These are phyloP conservation scores for Calvadosia cruxmelitensis DNA, from an alignment of 30 jellyfish, hydroid and myxozoan species.

Conservation along the genomic window DNA sequence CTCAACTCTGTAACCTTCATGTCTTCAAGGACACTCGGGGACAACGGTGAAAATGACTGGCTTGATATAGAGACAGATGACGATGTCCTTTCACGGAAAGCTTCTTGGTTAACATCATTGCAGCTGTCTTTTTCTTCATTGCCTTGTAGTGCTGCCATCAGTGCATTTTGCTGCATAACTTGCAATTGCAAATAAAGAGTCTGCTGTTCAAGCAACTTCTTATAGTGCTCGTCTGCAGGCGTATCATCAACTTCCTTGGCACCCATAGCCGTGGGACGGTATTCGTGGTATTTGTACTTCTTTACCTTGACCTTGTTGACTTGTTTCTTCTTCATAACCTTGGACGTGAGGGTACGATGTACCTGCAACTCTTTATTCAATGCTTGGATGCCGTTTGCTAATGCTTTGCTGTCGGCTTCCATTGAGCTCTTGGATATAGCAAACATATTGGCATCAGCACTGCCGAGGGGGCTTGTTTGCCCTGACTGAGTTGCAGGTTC, in stretches of 20 bases:
- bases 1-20: conserved; percentile 70
- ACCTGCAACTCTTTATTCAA: neutral
- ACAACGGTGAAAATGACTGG: conserved; percentile 14
- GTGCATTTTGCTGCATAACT: conserved; percentile 91
- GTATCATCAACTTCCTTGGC: conserved; percentile 28
- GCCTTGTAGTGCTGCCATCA: conserved; percentile 60
- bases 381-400: neutral
- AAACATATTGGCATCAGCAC: neutral
- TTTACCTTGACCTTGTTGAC: conserved; percentile 37
- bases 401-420: neutral
- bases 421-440: neutral
- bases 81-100: neutral
- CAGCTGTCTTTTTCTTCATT: conserved; percentile 5
- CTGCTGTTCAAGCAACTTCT: conserved; percentile 84
- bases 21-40: conserved; percentile 44
- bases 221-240: conserved; percentile 71
- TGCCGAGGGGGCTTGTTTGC: neutral
- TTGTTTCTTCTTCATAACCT: conserved; percentile 32
- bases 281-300: conserved; percentile 74
- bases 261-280: conserved; percentile 61
- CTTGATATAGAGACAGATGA: neutral
- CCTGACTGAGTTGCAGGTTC: neutral
- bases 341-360: conserved; percentile 4
- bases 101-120: neutral
- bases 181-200: conserved; percentile 80